Evolutionary conservation across 2,888 invertebrate genomes (phyloP).

Genomic region (Callyntrura guangdongensis): DNA sequence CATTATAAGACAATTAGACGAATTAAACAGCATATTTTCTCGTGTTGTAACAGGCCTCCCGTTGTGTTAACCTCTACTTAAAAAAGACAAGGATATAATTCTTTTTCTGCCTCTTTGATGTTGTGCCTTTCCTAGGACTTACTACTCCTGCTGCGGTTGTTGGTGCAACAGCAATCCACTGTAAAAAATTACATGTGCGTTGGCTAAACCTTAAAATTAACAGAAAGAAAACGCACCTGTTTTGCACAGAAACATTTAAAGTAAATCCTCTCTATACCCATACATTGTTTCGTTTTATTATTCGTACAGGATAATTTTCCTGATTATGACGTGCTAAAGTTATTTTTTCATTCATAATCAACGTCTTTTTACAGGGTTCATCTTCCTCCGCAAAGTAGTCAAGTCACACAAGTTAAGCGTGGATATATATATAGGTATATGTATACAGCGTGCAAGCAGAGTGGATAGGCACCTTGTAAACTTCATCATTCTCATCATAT

Average conservation of each 20-base stretch:
- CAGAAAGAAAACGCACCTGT: not conserved
- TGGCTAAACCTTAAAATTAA: not conserved
- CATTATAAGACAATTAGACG: slow-evolving; percentile 78
- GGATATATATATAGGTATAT: too few relatives aligned
- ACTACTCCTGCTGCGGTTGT: not conserved
- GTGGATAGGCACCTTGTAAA: not conserved
- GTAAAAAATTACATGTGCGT: slow-evolving; percentile 10
- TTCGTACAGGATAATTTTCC: slow-evolving; percentile 11
- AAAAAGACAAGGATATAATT: slow-evolving; percentile 72
- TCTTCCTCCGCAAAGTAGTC: not conserved
- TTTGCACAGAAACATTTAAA: not conserved
- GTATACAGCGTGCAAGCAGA: not conserved
- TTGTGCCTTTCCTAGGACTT: not conserved
- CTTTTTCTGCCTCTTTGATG: slow-evolving; percentile 39
- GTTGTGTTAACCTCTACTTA: slow-evolving; percentile 72
- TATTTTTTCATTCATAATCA: slow-evolving; percentile 30
- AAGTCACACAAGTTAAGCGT: not conserved
- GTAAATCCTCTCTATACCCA: not conserved
- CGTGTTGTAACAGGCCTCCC: slow-evolving; percentile 68
- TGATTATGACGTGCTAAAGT: slow-evolving; percentile 53
- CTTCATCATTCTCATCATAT: slow-evolving; percentile 1
- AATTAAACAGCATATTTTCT: slow-evolving; percentile 76
- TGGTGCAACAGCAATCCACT: not conserved
- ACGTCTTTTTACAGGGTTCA: not conserved
- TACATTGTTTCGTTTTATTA: slow-evolving; percentile 4